These are phyloP conservation scores for Phyllostomus discolor DNA, from an alignment of 2,113 vertebrate species.

Conservation along the genomic window DNA sequence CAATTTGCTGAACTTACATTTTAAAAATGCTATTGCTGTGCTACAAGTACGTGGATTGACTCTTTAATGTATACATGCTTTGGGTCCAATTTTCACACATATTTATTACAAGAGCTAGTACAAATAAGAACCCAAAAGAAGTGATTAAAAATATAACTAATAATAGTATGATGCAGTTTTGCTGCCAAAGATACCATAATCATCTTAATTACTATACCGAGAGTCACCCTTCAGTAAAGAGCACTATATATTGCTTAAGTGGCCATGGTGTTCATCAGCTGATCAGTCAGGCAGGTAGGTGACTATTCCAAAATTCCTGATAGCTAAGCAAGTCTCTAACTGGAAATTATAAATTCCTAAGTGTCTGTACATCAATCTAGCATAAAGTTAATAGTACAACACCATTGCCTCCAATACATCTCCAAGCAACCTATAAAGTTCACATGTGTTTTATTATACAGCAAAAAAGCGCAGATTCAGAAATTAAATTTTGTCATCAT, in stretches of 20 bases:
- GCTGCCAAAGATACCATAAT: slow-evolving; percentile 2
- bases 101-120: neutral
- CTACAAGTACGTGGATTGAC: neutral
- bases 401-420: neutral
- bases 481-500: neutral
- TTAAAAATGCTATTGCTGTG: neutral
- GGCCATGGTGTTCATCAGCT: neutral
- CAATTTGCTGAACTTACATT: neutral
- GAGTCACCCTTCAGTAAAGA: slow-evolving; percentile 44
- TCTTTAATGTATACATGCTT: neutral
- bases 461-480: neutral
- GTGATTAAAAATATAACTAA: slow-evolving; percentile 40
- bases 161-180: slow-evolving; percentile 19
- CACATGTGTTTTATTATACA: neutral
- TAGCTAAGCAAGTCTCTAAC: slow-evolving; percentile 36
- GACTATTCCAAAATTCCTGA: slow-evolving; percentile 9
- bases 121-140: neutral
- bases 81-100: neutral
- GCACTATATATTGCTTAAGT: slow-evolving; percentile 44
- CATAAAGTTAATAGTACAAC: slow-evolving; percentile 37
- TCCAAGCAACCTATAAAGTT: neutral
- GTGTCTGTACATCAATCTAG: neutral
- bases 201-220: slow-evolving; percentile 41
- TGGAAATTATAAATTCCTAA: slow-evolving; percentile 51
- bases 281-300: neutral